A percentile compares a stretch with the other conserved stretches of the same genome.
Evolutionary conservation across 2,888 invertebrate species (phyloP).

Genomic region (Drosophila differens): DNA sequence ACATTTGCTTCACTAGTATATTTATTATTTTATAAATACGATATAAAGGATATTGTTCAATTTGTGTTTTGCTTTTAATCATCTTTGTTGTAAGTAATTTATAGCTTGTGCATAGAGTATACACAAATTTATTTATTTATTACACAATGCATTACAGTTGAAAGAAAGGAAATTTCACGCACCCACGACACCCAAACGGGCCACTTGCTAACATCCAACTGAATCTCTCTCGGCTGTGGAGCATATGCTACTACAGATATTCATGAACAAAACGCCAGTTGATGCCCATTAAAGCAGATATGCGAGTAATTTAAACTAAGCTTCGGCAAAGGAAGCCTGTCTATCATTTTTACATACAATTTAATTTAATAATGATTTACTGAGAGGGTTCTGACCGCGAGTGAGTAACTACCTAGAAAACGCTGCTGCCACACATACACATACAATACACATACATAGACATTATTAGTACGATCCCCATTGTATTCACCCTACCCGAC

Average conservation of each 20-base stretch:
- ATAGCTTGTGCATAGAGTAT: neutral
- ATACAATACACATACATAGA: neutral
- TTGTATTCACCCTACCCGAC: conserved; percentile 30
- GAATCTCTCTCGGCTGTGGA: conserved; percentile 38
- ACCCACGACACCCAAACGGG: conserved; percentile 61
- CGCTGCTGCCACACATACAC: conserved; percentile 6
- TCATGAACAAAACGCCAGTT: conserved; percentile 35
- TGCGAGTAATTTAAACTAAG: conserved; percentile 47
- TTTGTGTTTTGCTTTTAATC: neutral
- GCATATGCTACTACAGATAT: conserved; percentile 19
- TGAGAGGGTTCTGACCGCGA: conserved; percentile 57
- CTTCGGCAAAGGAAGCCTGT: conserved; percentile 45
- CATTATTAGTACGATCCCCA: conserved; percentile 28
- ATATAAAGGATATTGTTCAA: conserved; percentile 10
- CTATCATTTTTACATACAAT: conserved; percentile 68
- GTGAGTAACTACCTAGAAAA: conserved; percentile 29
- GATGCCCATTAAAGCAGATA: conserved; percentile 52
- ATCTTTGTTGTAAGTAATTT: neutral
- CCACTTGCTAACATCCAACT: conserved; percentile 62
- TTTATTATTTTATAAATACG: neutral
- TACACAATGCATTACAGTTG: conserved; percentile 16
- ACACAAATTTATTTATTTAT: conserved; percentile 9
- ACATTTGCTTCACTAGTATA: neutral
- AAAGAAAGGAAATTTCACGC: conserved; percentile 33
- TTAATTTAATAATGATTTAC: conserved; percentile 80